A percentile compares a stretch with the other conserved stretches of the same genome.
These are phyloP conservation scores for Cossypha heuglini DNA, from an alignment of 2,797 vertebrate genomes.

Conservation along the genomic window DNA sequence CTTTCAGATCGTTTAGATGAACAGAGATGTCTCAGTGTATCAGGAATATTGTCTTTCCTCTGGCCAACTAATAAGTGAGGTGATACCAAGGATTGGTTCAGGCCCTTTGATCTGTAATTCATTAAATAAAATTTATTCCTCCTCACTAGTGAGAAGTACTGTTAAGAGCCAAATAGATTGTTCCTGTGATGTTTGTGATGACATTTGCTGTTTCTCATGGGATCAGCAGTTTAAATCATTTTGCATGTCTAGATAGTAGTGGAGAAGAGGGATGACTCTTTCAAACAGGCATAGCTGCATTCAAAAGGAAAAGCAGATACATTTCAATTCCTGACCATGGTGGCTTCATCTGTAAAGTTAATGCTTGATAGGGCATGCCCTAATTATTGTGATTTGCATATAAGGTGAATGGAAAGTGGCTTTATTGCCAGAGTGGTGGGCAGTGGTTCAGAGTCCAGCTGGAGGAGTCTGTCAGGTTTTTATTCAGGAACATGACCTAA, in stretches of 20 bases:
- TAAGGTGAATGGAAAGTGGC: neutral
- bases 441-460: neutral
- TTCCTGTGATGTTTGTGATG: neutral
- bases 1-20: neutral
- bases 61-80: neutral
- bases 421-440: neutral
- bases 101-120: constrained; percentile 9
- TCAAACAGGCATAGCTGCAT: neutral
- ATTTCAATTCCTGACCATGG: neutral
- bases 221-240: neutral
- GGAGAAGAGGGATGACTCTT: neutral
- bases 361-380: neutral
- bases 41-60: neutral
- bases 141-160: neutral
- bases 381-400: neutral
- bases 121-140: constrained; percentile 1
- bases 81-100: neutral
- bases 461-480: neutral
- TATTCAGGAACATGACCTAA: neutral
- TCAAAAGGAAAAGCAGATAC: neutral
- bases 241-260: neutral
- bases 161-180: neutral
- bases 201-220: neutral
- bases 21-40: neutral
- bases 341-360: neutral